Evolutionary conservation across 2,113 vertebrate genomes (phyloP).

Genomic region (Cyanocitta stelleri): DNA sequence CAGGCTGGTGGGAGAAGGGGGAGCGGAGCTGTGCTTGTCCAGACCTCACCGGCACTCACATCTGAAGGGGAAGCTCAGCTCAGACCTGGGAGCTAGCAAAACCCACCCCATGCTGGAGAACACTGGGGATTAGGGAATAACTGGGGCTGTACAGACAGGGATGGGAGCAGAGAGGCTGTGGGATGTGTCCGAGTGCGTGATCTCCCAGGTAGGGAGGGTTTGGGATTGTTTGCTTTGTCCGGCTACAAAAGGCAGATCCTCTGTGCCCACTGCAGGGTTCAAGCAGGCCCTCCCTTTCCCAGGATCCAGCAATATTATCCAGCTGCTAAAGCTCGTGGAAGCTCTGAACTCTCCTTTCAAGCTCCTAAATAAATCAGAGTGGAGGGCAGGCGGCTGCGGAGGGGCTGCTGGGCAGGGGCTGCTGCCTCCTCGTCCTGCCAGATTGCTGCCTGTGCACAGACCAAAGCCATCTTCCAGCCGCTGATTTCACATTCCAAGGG

Average conservation of each 20-base stretch:
- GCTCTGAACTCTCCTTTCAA: background rate
- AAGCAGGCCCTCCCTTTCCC: background rate
- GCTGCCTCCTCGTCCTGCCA: background rate
- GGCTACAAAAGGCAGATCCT: background rate
- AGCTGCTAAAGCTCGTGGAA: background rate
- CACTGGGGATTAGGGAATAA: background rate
- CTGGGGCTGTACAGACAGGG: background rate
- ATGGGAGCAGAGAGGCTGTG: background rate
- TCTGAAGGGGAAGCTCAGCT: background rate
- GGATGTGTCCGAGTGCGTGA: rapidly evolving
- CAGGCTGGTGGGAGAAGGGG: background rate
- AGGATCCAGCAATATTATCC: background rate
- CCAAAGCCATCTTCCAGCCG: conserved; percentile 48
- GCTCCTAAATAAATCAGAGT: background rate
- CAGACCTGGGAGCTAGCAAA: background rate
- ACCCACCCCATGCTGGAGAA: too few relatives aligned
- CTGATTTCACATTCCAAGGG: conserved; percentile 55
- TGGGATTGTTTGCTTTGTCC: background rate
- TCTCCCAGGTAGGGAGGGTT: background rate
- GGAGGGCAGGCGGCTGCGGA: background rate
- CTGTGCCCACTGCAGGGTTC: rapidly evolving
- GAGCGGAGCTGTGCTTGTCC: background rate
- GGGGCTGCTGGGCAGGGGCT: background rate
- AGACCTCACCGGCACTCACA: rapidly evolving
- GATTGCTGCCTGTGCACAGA: background rate